phyloP scores from a whole-genome alignment of 2,888 invertebrate genomes.

The Thereva nobilitata region DNA sequence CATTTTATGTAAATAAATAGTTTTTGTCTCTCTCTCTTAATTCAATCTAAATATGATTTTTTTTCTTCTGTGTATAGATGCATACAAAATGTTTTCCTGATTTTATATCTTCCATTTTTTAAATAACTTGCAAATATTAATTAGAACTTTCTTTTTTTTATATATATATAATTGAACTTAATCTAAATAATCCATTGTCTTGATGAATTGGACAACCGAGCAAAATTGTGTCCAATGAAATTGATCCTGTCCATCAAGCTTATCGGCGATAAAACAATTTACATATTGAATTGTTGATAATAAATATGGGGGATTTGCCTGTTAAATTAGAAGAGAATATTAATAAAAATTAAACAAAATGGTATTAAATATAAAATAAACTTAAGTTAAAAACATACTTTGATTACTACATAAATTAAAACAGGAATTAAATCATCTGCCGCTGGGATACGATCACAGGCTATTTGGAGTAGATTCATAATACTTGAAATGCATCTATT shows the following conservation, averaged over 20 bases:
- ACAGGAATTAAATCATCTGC: conserved; percentile 97
- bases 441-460: conserved; percentile 78
- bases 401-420: conserved; percentile 93
- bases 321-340: conserved; percentile 44
- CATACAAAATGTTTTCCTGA: conserved; percentile 15
- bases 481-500: conserved; percentile 85
- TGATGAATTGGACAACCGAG: conserved; percentile 95
- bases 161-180: conserved; percentile 32
- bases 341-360: conserved; percentile 9
- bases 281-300: conserved; percentile 96
- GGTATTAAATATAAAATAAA: conserved; percentile 2
- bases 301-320: conserved; percentile 93
- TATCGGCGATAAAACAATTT: conserved; percentile 84
- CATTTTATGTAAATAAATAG: conserved; percentile 28
- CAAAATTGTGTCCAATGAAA: conserved; percentile 99
- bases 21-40: conserved; percentile 20
- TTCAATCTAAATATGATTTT: conserved; percentile 13
- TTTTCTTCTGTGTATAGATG: conserved; percentile 19
- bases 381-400: conserved; percentile 62
- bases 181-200: conserved; percentile 74
- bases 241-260: conserved; percentile 85
- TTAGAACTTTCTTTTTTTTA: background rate
- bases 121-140: conserved; percentile 5
- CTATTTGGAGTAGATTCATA: conserved; percentile 88
- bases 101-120: too few species aligned